Evolutionary conservation across 1,140 invertebrate species (phyloP).

Genomic region (Homarus americanus): DNA sequence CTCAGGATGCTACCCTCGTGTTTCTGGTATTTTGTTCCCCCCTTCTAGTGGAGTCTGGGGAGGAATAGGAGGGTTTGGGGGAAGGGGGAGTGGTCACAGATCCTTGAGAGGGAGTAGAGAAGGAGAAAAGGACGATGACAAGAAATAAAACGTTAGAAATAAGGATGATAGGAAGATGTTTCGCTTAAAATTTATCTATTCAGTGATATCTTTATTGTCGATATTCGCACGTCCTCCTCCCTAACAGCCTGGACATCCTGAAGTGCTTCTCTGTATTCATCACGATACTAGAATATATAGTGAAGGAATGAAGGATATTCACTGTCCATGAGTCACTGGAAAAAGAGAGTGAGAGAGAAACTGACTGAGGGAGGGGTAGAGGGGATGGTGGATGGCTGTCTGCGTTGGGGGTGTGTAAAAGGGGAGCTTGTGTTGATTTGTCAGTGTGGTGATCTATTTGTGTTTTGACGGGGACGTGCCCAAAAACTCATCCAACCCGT

Average conservation of each 20-base stretch:
- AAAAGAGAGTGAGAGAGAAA: not conserved
- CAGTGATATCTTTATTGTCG: too few relatives aligned
- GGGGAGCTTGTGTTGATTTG: slow-evolving; percentile 24
- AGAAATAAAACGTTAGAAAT: not conserved
- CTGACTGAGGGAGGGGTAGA: not conserved
- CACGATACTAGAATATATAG: not conserved
- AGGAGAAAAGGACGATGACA: not conserved
- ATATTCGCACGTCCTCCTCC: not conserved
- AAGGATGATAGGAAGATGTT: not conserved
- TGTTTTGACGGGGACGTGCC: slow-evolving; percentile 32
- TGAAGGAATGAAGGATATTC: slow-evolving; percentile 3
- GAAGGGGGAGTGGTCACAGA: too few relatives aligned
- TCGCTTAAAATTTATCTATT: too few relatives aligned
- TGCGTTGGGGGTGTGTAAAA: not conserved
- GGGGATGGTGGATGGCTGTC: too few relatives aligned
- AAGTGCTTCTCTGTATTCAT: not conserved
- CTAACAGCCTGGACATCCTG: not conserved
- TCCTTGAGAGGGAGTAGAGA: not conserved
- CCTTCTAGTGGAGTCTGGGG: not conserved
- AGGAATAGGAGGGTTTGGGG: too few relatives aligned
- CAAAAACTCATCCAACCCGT: not conserved
- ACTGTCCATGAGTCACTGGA: not conserved
- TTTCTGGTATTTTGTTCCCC: slow-evolving; percentile 24
- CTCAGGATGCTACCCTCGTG: not conserved
- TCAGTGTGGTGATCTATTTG: slow-evolving; percentile 13